Percentiles rank a stretch among this genome's conserved stretches.
Evolutionary conservation across 2,888 invertebrate genomes (phyloP).

Genomic region (Synergus umbraculus): DNA sequence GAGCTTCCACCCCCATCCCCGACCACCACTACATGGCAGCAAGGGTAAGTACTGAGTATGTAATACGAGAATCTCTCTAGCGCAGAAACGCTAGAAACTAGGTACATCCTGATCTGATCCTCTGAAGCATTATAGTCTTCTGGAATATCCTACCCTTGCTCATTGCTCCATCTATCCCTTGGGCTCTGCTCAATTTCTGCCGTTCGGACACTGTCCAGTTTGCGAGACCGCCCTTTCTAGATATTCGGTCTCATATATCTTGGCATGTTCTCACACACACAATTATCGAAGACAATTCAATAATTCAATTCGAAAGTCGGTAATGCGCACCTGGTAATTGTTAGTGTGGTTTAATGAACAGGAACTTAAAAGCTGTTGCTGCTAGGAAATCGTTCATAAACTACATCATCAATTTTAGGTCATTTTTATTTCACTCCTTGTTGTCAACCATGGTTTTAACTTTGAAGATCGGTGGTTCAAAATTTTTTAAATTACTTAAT

Average conservation of each 20-base stretch:
- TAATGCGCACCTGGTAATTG: neutral
- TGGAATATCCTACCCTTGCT: conserved; percentile 24
- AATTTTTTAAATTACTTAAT: too few relatives aligned
- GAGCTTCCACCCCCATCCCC: conserved; percentile 58
- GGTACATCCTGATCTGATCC: conserved; percentile 2
- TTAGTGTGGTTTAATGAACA: neutral
- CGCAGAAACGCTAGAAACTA: neutral
- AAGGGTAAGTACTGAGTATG: conserved; percentile 61
- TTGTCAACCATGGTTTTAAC: too few relatives aligned
- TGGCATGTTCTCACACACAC: conserved; percentile 46
- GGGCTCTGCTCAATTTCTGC: conserved; percentile 30
- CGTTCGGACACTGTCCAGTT: conserved; percentile 62
- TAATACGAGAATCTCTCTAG: conserved; percentile 13
- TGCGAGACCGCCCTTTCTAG: conserved; percentile 67
- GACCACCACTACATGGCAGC: conserved; percentile 66
- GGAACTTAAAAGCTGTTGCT: neutral
- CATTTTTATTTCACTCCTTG: too few relatives aligned
- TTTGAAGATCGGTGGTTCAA: too few relatives aligned
- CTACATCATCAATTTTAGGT: too few relatives aligned
- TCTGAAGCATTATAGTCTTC: neutral
- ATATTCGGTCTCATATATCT: conserved; percentile 68
- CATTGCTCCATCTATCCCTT: conserved; percentile 40
- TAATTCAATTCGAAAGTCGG: conserved; percentile 1
- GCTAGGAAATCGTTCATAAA: too few relatives aligned
- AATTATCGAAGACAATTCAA: conserved; percentile 14